Evolutionary conservation across 1,140 invertebrate species (phyloP), one percentile per base, ranked within the genome.

Genomic region (Chionoecetes opilio): DNA sequence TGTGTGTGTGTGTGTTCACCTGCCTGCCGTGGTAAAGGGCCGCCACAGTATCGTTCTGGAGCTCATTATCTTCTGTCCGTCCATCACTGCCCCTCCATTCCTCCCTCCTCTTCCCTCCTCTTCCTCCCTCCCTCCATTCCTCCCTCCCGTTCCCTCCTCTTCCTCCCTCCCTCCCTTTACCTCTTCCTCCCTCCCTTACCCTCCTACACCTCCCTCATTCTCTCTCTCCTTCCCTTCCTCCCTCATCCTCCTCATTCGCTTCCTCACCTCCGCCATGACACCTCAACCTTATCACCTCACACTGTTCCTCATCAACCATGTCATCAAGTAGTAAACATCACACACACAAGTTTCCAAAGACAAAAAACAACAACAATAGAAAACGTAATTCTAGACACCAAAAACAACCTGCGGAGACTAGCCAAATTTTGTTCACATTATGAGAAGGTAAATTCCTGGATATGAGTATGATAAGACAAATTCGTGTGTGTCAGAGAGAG

Each of bases 21-120:
- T 88, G 34, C 21, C n/a, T 86, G 84, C 31, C 34, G 84, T 17
- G 35, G 21, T 14, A 31, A 17, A 6, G 35, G 35, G 26, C 35
- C 9, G 32, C 32, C 84, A 17, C 32, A 86, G 32, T 21, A 34
- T 38, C 84, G 17, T 86, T 34, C 84, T 38, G n/a, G 9, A 32
- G 34, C 38, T 88, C 86, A 88, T 88, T 88, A 88, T 88, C 86
- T 29, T 37, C 34, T n/a, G 11, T 29, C 32, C 86, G 35, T 88
- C 35, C 26, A 88, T 88, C 86, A 88, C 37, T 87, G 8, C 32
- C 37, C 32, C 11, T 17, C 85, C 37, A 35, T 87, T 87, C 29
- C 34, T 87, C 85, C 85, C 41, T 92, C 91, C n/a, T n/a, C 37
- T 31, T 38, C 91, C 29, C 53, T 9, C 35, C 17, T 14, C n/a